Conservation (phyloP, 2,113 vertebrate genomes). For the Morone saxatilis region DNA sequence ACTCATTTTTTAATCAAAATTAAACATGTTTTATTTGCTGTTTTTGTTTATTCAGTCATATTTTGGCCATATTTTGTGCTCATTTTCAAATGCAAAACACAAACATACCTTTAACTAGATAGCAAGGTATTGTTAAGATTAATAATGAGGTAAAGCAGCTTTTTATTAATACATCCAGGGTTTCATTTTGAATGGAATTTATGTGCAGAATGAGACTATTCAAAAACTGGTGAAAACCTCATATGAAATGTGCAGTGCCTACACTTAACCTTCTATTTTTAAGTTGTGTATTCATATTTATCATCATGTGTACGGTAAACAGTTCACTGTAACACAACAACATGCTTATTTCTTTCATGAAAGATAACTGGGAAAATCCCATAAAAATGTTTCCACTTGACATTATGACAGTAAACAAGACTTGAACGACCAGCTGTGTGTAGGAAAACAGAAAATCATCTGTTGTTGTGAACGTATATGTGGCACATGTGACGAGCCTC, state of each 20-base stretch:
- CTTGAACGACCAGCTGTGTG: conserved; percentile 34
- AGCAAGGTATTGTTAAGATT: not conserved
- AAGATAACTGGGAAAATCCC: not conserved
- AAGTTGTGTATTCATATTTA: not conserved
- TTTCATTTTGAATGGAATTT: no score
- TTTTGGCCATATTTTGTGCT: no score
- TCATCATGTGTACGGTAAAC: no score
- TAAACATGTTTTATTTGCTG: no score
- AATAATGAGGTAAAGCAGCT: not conserved
- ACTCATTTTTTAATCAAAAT: no score
- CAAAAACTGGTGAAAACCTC: not conserved
- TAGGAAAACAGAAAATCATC: not conserved
- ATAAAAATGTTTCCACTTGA: not conserved
- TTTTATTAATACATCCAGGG: not conserved
- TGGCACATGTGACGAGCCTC: conserved; percentile 58
- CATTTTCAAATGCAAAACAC: not conserved
- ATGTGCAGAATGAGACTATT: not conserved
- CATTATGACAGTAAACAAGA: not conserved
- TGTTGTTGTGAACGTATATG: conserved; percentile 29
- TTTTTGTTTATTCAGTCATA: no score
- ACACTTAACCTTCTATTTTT: not conserved
- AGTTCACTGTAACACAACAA: not conserved
- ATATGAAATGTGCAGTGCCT: not conserved
- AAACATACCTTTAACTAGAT: not conserved
- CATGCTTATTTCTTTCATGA: not conserved